Conservation (phyloP, 2,797 vertebrate species). For the Peromyscus attwateri region DNA sequence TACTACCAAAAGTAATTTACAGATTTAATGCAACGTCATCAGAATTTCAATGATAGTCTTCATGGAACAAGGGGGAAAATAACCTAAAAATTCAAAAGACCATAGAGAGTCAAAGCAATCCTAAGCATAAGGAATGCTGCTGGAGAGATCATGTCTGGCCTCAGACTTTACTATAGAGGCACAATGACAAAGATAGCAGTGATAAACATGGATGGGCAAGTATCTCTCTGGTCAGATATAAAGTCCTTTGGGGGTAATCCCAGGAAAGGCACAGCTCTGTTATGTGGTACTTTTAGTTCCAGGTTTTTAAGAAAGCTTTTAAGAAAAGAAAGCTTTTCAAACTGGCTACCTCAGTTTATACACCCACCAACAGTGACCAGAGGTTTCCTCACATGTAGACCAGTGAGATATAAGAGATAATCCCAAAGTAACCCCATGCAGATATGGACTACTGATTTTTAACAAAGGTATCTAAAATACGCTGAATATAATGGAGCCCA, state of each 20-base stretch:
- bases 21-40: neutral
- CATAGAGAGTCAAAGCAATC: neutral
- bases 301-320: neutral
- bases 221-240: neutral
- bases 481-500: neutral
- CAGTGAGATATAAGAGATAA: neutral
- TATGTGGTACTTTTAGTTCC: neutral
- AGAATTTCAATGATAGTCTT: neutral
- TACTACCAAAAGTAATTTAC: neutral
- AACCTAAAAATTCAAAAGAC: neutral
- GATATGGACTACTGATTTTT: neutral
- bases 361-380: too few species aligned
- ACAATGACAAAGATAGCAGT: neutral
- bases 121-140: neutral
- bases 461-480: neutral
- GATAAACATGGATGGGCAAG: neutral
- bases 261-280: neutral
- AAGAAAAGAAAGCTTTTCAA: neutral
- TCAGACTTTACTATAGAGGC: neutral
- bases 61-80: neutral
- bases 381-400: neutral
- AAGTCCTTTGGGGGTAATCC: neutral
- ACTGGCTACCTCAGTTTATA: neutral
- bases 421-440: neutral
- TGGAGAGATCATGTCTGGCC: neutral